A percentile compares a stretch with the other conserved stretches of the same genome.
phyloP scores from a whole-genome alignment of 2,113 vertebrate genomes.

The Amphiprion percula region DNA sequence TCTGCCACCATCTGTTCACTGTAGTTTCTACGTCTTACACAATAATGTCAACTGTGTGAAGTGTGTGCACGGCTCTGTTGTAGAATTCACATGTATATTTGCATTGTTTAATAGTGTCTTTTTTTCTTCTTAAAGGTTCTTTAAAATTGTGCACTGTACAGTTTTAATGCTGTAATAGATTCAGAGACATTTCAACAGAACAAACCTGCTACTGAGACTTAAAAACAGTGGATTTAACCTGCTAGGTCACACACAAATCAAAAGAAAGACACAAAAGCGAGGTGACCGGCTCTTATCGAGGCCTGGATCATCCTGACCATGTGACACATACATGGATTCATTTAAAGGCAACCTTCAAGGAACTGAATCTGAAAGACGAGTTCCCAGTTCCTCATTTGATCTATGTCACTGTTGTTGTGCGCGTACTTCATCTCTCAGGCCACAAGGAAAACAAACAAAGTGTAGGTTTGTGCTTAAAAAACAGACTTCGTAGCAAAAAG shows the following conservation, averaged over 20 bases:
- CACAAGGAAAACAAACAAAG: conserved; percentile 27
- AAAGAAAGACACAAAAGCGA: background rate
- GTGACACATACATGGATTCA: conserved; percentile 62
- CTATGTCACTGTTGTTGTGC: conserved; percentile 53
- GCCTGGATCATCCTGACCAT: conserved; percentile 54
- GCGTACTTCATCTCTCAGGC: conserved; percentile 45
- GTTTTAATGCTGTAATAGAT: too few species aligned
- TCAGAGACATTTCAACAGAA: too few species aligned
- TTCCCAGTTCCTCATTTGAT: conserved; percentile 86
- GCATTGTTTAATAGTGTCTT: too few species aligned
- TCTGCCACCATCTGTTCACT: conserved; percentile 17
- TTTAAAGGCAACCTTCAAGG: conserved; percentile 80
- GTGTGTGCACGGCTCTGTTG: too few species aligned
- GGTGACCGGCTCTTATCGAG: background rate
- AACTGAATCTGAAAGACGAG: conserved; percentile 89
- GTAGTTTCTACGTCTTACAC: conserved; percentile 23
- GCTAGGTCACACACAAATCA: background rate
- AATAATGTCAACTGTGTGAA: background rate
- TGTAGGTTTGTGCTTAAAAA: background rate
- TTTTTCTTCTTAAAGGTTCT: too few species aligned
- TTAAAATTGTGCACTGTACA: too few species aligned
- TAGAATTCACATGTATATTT: background rate
- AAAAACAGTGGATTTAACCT: background rate
- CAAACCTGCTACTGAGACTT: too few species aligned
- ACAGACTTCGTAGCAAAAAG: background rate